These are phyloP conservation scores for Pempheris klunzingeri DNA, from an alignment of 2,797 vertebrate species.

Conservation along the genomic window DNA sequence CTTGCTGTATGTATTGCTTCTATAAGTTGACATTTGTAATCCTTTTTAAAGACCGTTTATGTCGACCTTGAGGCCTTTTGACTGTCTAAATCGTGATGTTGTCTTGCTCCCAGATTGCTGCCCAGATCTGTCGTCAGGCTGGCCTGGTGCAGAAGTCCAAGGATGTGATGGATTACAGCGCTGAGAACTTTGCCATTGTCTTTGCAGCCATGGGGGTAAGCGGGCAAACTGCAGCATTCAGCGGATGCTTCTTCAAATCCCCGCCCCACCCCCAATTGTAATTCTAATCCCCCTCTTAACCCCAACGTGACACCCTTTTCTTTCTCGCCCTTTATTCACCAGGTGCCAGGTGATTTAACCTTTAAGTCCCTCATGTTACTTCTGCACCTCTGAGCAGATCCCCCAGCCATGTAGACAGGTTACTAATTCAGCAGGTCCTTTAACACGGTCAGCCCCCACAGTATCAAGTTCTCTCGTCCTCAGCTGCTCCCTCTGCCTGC, in stretches of 20 bases:
- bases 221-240: constrained; percentile 37
- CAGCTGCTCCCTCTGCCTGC: constrained; percentile 67
- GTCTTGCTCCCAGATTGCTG: constrained; percentile 80
- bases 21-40: too few species aligned
- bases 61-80: too few species aligned
- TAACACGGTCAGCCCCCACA: constrained; percentile 42
- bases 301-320: constrained; percentile 66
- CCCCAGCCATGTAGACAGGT: constrained; percentile 58
- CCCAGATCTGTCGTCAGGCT: constrained; percentile 87
- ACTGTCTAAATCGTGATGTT: neutral
- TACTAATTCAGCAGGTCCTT: constrained; percentile 78
- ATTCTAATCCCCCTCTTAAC: constrained; percentile 77
- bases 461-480: constrained; percentile 75
- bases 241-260: constrained; percentile 11
- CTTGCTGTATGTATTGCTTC: too few species aligned
- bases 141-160: constrained; percentile 88
- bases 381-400: constrained; percentile 78
- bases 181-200: constrained; percentile 89
- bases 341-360: constrained; percentile 81
- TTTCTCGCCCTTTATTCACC: constrained; percentile 68
- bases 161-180: constrained; percentile 88
- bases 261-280: constrained; percentile 36
- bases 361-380: constrained; percentile 80
- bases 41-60: neutral
- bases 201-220: constrained; percentile 89